Evolutionary conservation across 2,113 vertebrate species (phyloP), one percentile per base, ranked within the genome.

Genomic region (Labeo rohita): DNA sequence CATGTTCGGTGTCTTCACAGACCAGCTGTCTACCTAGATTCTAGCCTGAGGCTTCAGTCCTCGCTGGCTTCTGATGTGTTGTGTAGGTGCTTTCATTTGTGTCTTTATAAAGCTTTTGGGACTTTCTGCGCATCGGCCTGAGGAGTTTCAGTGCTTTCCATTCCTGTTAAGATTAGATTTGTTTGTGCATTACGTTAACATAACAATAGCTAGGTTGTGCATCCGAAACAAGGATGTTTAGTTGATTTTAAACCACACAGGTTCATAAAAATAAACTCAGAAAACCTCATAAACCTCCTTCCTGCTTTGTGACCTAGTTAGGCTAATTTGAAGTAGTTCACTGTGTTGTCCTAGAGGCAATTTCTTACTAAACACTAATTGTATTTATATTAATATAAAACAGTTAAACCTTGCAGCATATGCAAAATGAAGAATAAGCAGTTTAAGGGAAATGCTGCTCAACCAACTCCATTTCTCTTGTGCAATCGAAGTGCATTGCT

Each of bases 101-200:
- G 45, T 59, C 21, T 47, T 18, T 56, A 65, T 34, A 49, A 81
- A 66, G 61, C 79, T 47, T 59, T 49, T 34, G 56, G 36, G 77
- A 45, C 77, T 47, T 80, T 80, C 77, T 80, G 77, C 56, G 9
- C 21, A 45, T 61, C 7, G 43, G 59, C 59, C 39, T 11, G 16
- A 15, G 49, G 34, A 84, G 68, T 45, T 73, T 73, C 56, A 4
- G 36, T 16, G n/a, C 49, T 84, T 84, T 84, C 8, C 50, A 84
- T 84, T 73, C 36, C 39, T 73, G 34, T n/a, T 59, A 45, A 45
- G 68, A 59, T 84, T 73, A 73, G 34, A 21, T 34, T 13, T 34
- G 45, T 15, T 47, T 8, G 74, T 36, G 52, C 36, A 13, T 61
- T 21, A 79, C 5, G 10, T 7, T 11, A 28, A 28, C 34, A 16